Evolutionary conservation across 2,113 vertebrate genomes (phyloP).

Genomic region (Dolichotis patagonum): DNA sequence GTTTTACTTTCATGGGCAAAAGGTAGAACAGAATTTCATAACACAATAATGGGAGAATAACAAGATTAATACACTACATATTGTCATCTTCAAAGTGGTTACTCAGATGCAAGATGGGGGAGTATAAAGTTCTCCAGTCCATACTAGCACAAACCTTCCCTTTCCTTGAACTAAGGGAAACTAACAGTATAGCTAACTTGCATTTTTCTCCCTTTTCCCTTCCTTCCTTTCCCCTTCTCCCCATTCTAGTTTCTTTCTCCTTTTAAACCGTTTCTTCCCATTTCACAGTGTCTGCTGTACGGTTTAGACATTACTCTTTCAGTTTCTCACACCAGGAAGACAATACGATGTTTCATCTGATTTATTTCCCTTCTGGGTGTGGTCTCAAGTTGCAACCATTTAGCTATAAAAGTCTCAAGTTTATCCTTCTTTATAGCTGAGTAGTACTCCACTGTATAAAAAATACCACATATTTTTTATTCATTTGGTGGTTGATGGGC

Average conservation of each 20-base stretch:
- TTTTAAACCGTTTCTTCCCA: neutral
- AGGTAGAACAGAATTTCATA: neutral
- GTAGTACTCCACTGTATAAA: neutral
- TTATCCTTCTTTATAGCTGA: neutral
- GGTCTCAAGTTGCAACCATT: neutral
- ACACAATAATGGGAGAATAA: neutral
- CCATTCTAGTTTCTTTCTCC: neutral
- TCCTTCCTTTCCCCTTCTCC: neutral
- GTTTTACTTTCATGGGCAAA: neutral
- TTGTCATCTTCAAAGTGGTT: neutral
- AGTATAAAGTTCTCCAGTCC: neutral
- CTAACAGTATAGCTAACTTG: neutral
- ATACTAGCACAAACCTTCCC: neutral
- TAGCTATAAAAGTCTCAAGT: neutral
- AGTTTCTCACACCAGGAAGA: neutral
- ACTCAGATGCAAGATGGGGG: neutral
- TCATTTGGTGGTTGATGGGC: neutral
- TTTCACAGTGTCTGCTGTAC: neutral
- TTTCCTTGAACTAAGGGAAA: neutral
- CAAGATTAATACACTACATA: neutral
- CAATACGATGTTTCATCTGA: neutral
- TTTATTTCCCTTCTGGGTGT: neutral
- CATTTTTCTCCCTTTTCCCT: neutral
- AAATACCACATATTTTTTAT: neutral
- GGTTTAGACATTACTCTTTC: neutral